phyloP scores from a whole-genome alignment of 2,113 vertebrate species.

The Etheostoma cragini region DNA sequence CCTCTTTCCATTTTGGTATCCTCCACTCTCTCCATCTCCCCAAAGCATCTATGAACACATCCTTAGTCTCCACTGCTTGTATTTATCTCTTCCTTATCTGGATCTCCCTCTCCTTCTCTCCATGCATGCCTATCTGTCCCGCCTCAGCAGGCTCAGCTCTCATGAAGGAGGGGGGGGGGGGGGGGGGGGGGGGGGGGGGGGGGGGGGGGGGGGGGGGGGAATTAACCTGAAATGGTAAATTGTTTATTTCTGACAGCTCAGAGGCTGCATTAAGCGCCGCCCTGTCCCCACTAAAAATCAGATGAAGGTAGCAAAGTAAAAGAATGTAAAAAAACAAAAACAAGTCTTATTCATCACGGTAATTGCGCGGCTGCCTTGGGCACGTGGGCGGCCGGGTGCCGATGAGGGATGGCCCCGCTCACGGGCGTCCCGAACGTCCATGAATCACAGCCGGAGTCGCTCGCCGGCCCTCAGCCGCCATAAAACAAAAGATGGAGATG shows the following conservation, averaged over 20 bases:
- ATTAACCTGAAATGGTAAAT: constrained; percentile 69
- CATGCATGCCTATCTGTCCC: constrained; percentile 65
- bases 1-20: constrained; percentile 70
- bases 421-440: constrained; percentile 92
- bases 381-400: constrained; percentile 91
- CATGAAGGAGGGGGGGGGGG: constrained; percentile 56
- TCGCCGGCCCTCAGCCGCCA: constrained; percentile 94
- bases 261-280: constrained; percentile 89
- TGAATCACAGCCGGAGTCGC: constrained; percentile 98
- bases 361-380: constrained; percentile 98
- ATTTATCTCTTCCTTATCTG: constrained; percentile 77
- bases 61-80: constrained; percentile 63
- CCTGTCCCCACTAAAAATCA: constrained; percentile 74
- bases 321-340: constrained; percentile 87
- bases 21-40: constrained; percentile 64
- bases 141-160: no score
- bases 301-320: constrained; percentile 56
- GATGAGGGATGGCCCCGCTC: constrained; percentile 99
- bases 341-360: constrained; percentile 99
- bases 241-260: constrained; percentile 75
- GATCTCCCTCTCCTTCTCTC: constrained; percentile 66
- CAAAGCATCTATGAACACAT: constrained; percentile 74
- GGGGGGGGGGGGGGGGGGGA: no score
- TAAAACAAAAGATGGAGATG: constrained; percentile 99
- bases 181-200: no score